These are phyloP conservation scores for Ranitomeya imitator DNA, from an alignment of 2,113 vertebrate genomes.

Conservation along the genomic window DNA sequence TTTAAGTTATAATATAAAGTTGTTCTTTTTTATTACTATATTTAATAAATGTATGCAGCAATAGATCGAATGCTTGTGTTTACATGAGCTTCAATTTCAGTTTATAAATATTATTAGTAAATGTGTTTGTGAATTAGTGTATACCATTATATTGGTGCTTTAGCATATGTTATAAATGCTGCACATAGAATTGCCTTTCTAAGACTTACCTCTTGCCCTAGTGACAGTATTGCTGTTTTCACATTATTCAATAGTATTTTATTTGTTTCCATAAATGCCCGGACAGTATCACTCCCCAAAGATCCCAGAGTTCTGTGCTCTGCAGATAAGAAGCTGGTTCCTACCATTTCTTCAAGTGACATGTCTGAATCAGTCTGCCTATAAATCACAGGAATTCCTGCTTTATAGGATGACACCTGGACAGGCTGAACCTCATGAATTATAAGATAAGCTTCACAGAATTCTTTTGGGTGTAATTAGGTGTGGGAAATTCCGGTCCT, in stretches of 20 bases:
- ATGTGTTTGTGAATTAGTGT: background rate
- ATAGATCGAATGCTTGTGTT: too few relatives aligned
- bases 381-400: conserved; percentile 24
- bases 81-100: too few relatives aligned
- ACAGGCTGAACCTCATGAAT: conserved; percentile 34
- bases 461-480: conserved; percentile 19
- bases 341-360: background rate
- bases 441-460: conserved; percentile 22
- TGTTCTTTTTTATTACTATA: too few relatives aligned
- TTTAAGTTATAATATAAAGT: too few relatives aligned
- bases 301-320: conserved; percentile 2
- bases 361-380: conserved; percentile 35
- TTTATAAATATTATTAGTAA: background rate
- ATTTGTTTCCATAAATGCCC: conserved; percentile 19
- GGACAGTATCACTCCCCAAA: conserved; percentile 5
- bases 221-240: background rate
- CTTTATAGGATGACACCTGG: conserved; percentile 30
- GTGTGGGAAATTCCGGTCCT: conserved; percentile 43
- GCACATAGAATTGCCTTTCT: background rate
- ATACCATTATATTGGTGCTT: background rate
- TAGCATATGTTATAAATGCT: background rate
- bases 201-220: background rate
- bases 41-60: too few relatives aligned
- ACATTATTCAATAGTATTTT: background rate
- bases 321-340: background rate